Conservation (phyloP, 2,888 invertebrate species). For the Ommatoiulus sabulosus region DNA sequence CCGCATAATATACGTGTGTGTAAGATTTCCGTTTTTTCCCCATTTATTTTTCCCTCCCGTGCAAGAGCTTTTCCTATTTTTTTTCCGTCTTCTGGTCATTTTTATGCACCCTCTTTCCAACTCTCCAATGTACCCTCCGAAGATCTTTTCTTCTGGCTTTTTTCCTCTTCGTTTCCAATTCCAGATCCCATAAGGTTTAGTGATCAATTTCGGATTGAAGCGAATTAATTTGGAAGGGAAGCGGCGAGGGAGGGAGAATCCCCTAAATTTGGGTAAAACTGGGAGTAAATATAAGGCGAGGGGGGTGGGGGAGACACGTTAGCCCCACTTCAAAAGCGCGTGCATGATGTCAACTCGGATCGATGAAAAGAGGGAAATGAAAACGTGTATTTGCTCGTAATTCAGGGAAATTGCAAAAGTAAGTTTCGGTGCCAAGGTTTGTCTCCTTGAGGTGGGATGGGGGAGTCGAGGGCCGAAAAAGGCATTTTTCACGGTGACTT, state of each 20-base stretch:
- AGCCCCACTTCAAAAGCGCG: background rate
- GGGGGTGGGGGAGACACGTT: constrained; percentile 3
- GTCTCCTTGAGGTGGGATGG: background rate
- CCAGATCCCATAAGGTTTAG: constrained; percentile 34
- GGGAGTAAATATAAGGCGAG: constrained; percentile 26
- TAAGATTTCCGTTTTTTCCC: constrained; percentile 24
- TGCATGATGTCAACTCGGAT: constrained; percentile 15
- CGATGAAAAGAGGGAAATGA: constrained; percentile 34
- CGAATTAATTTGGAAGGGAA: constrained; percentile 28
- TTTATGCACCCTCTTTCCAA: constrained; percentile 2
- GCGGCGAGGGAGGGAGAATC: background rate
- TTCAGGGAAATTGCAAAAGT: constrained; percentile 28
- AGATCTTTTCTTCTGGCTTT: constrained; percentile 13
- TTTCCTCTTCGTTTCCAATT: constrained; percentile 34
- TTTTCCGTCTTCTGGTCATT: constrained; percentile 26
- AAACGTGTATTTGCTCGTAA: constrained; percentile 22
- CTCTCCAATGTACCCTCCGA: constrained; percentile 1
- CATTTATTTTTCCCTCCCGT: constrained; percentile 2
- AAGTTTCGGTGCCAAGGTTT: constrained; percentile 2
- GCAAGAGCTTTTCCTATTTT: background rate
- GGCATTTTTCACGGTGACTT: background rate
- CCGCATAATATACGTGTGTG: constrained; percentile 6
- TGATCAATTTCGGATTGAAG: constrained; percentile 34
- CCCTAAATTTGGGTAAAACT: constrained; percentile 12
- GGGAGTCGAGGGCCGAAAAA: background rate